phyloP scores from a whole-genome alignment of 2,888 invertebrate genomes.

The Graphium colonna region DNA sequence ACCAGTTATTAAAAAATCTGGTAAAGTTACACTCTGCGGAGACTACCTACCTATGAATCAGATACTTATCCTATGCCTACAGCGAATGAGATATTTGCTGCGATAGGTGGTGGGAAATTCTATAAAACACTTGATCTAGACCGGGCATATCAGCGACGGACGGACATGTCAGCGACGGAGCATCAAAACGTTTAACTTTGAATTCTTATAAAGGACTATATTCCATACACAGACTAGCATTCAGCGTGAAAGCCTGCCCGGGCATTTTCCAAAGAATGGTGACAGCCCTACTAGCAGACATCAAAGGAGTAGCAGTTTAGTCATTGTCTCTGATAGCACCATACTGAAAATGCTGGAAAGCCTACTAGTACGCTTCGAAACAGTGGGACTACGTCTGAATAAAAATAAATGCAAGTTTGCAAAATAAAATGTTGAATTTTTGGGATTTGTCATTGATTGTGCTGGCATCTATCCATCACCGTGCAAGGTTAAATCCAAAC shows the following conservation, averaged over 20 bases:
- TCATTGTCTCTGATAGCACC: conserved; percentile 27
- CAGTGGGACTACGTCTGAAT: conserved; percentile 28
- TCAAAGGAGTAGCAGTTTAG: conserved; percentile 29
- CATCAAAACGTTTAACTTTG: conserved; percentile 29
- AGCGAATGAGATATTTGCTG: conserved; percentile 29
- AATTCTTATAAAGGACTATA: conserved; percentile 33
- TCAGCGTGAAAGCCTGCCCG: no score
- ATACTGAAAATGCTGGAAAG: conserved; percentile 19
- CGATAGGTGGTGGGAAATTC: no score
- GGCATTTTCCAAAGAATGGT: conserved; percentile 32
- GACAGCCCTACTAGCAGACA: conserved; percentile 26
- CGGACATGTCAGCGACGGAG: conserved; percentile 25
- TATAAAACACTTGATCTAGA: conserved; percentile 29
- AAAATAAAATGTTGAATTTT: no score
- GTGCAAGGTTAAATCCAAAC: conserved; percentile 27
- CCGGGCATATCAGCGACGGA: no score
- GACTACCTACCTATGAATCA: conserved; percentile 29
- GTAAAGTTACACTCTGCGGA: conserved; percentile 28
- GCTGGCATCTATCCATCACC: conserved; percentile 28
- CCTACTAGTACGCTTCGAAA: conserved; percentile 21
- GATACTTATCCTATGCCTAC: conserved; percentile 32
- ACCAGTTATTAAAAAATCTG: conserved; percentile 29
- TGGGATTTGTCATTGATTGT: conserved; percentile 30
- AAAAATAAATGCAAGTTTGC: conserved; percentile 27
- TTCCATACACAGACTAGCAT: conserved; percentile 23